A percentile compares a stretch with the other conserved stretches of the same genome.
Evolutionary conservation across 2,888 invertebrate genomes (phyloP).

Genomic region (Chaitophorus viminalis): DNA sequence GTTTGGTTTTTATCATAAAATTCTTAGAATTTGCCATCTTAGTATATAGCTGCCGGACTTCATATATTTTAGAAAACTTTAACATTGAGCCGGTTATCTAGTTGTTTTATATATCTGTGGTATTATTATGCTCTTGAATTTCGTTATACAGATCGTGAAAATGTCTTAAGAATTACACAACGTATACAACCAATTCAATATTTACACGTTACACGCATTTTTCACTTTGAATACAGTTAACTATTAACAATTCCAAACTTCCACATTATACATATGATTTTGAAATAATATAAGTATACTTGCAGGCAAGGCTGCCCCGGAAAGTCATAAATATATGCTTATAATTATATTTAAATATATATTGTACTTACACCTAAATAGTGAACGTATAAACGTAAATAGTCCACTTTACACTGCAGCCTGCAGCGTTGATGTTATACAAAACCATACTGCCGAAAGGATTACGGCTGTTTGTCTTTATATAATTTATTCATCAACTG

Average conservation of each 20-base stretch:
- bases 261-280: neutral
- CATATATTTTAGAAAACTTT: no score
- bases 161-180: no score
- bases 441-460: neutral
- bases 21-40: no score
- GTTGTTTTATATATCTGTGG: no score
- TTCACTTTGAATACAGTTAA: neutral
- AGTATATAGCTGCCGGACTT: no score
- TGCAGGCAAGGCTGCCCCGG: neutral
- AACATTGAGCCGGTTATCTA: no score
- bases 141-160: neutral
- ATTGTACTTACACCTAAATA: no score
- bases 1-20: no score
- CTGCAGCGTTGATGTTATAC: neutral
- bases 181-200: neutral
- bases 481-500: slow-evolving; percentile 18
- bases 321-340: neutral
- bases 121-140: no score
- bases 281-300: neutral
- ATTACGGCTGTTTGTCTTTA: neutral
- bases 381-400: neutral
- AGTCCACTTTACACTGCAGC: neutral
- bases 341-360: no score
- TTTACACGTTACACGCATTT: neutral
- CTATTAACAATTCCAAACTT: neutral